A percentile compares a stretch with the other conserved stretches of the same genome.
Conservation (phyloP, 2,888 invertebrate species). For the Lissocephala sabroskyi region DNA sequence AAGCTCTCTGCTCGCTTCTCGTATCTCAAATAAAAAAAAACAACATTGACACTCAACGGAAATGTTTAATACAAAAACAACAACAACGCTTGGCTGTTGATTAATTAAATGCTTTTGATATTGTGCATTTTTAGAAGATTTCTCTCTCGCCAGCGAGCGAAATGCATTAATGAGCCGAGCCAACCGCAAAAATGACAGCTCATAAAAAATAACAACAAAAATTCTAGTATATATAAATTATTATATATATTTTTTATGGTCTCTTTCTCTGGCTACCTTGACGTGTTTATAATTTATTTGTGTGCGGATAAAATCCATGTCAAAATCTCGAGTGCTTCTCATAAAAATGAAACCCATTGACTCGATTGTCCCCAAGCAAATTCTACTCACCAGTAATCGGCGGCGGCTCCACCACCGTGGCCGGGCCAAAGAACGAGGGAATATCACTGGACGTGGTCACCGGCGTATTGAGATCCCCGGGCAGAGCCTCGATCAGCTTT, state of each 20-base stretch:
- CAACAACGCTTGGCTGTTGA: conserved; percentile 50
- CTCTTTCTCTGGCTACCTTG: conserved; percentile 46
- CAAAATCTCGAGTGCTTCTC: not conserved
- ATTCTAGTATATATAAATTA: conserved; percentile 16
- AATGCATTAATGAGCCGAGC: not conserved
- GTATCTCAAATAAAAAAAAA: too few relatives aligned
- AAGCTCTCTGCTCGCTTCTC: too few relatives aligned
- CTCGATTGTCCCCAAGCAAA: too few relatives aligned
- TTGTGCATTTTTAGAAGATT: conserved; percentile 11
- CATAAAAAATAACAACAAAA: conserved; percentile 7
- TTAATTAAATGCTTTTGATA: conserved; percentile 45
- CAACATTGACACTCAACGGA: conserved; percentile 72
- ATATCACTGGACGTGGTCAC: conserved; percentile 93
- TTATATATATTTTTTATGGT: conserved; percentile 11
- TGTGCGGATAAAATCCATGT: conserved; percentile 1
- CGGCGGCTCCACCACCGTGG: conserved; percentile 89
- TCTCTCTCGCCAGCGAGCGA: not conserved
- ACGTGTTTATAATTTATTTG: conserved; percentile 11
- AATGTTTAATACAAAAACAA: conserved; percentile 70
- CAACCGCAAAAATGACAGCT: not conserved
- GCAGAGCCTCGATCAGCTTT: conserved; percentile 72
- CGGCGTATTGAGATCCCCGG: conserved; percentile 94
- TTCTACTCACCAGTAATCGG: conserved; percentile 79
- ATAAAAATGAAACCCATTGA: too few relatives aligned
- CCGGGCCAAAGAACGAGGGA: conserved; percentile 91